Evolutionary conservation across 1,140 invertebrate genomes (phyloP).

Genomic region (Drosophila neocordata): DNA sequence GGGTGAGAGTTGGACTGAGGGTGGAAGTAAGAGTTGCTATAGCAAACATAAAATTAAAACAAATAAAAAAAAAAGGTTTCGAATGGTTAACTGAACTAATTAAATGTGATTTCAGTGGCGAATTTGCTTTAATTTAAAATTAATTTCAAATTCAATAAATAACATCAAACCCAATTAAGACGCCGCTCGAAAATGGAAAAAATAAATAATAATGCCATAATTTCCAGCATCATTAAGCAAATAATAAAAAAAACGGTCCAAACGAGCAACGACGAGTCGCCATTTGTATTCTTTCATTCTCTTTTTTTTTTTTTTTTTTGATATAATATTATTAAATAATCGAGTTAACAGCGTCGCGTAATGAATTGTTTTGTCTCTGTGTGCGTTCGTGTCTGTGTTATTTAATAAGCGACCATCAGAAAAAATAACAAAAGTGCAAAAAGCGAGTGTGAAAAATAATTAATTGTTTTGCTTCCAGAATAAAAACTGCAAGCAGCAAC

Average conservation of each 20-base stretch:
- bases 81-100: conserved; percentile 55
- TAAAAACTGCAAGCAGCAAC: conserved; percentile 11
- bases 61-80: conserved; percentile 17
- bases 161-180: conserved; percentile 54
- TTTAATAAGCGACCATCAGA: conserved; percentile 30
- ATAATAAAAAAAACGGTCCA: conserved; percentile 36
- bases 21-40: neutral
- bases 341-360: conserved; percentile 48
- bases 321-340: conserved; percentile 35
- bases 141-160: conserved; percentile 62
- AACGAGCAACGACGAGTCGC: conserved; percentile 11
- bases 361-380: conserved; percentile 25
- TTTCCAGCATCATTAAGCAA: conserved; percentile 48
- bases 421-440: conserved; percentile 19
- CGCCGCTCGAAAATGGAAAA: conserved; percentile 39
- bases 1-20: neutral
- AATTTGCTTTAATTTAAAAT: conserved; percentile 60
- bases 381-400: conserved; percentile 23
- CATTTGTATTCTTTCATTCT: conserved; percentile 3
- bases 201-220: conserved; percentile 56
- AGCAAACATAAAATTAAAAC: neutral
- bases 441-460: conserved; percentile 46
- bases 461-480: conserved; percentile 42
- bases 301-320: conserved; percentile 19
- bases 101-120: conserved; percentile 63